Evolutionary conservation across 2,113 vertebrate genomes (phyloP).

Genomic region (Anthoscopus minutus): DNA sequence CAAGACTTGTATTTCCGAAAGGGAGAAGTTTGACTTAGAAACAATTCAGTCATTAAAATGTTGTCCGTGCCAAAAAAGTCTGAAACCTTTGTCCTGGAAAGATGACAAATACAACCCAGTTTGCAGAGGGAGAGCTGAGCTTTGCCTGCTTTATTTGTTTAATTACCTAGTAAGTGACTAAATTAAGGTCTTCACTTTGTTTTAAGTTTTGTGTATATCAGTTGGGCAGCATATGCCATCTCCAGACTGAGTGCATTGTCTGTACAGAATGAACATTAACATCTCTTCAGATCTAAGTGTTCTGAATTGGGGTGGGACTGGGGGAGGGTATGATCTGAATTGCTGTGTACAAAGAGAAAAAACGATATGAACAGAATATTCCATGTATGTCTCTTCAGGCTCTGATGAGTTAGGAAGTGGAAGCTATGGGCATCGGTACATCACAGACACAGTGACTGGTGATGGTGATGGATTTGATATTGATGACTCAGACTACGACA

Average conservation of each 20-base stretch:
- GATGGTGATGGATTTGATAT: conserved; percentile 80
- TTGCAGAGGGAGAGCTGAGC: neutral
- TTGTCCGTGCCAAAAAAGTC: neutral
- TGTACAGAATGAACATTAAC: neutral
- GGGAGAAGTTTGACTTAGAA: neutral
- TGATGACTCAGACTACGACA: conserved; percentile 87
- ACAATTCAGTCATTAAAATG: neutral
- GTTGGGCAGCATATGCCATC: neutral
- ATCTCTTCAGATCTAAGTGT: neutral
- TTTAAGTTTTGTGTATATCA: neutral
- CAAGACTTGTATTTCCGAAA: neutral
- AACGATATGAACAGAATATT: neutral
- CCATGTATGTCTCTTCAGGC: conserved; percentile 65
- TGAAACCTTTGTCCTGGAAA: neutral
- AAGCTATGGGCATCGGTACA: conserved; percentile 71
- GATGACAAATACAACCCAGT: neutral
- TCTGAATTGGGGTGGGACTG: neutral
- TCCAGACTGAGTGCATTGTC: neutral
- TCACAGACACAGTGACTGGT: conserved; percentile 65
- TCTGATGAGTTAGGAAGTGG: conserved; percentile 81
- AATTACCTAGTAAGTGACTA: neutral
- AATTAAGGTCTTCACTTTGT: neutral
- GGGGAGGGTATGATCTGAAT: neutral
- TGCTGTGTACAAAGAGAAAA: neutral
- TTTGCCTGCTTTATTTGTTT: neutral